Conservation (phyloP, 92 coral and sea anemone species). For the Meandrina meandrites region DNA sequence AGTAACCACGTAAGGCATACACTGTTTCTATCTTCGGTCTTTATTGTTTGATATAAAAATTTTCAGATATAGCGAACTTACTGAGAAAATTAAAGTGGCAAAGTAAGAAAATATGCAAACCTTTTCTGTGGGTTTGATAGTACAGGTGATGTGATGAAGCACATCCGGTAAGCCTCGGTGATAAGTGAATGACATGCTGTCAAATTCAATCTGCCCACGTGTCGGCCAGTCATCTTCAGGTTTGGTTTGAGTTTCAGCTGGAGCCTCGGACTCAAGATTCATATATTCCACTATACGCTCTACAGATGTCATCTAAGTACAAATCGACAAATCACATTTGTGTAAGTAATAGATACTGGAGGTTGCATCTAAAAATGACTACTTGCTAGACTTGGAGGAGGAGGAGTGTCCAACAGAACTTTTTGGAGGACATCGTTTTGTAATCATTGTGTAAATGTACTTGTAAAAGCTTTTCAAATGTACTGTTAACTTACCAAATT, state of each 20-base stretch:
- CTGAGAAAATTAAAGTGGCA: not conserved
- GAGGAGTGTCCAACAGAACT: too few relatives aligned
- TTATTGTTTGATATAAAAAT: too few relatives aligned
- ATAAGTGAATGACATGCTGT: conserved; percentile 81
- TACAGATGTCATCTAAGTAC: conserved; percentile 89
- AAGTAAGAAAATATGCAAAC: conserved; percentile 26
- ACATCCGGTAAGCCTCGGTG: conserved; percentile 80
- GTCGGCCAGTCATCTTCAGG: conserved; percentile 85
- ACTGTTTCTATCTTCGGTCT: too few relatives aligned
- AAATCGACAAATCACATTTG: not conserved
- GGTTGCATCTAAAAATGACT: not conserved
- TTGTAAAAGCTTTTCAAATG: too few relatives aligned
- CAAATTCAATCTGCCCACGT: conserved; percentile 74
- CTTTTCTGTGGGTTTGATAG: conserved; percentile 81
- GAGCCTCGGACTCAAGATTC: conserved; percentile 78
- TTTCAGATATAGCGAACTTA: not conserved
- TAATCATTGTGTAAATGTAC: too few relatives aligned
- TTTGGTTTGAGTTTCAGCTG: conserved; percentile 70
- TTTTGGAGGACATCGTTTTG: too few relatives aligned
- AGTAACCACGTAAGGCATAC: too few relatives aligned
- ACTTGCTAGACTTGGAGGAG: not conserved
- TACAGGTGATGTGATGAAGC: conserved; percentile 76
- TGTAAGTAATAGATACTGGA: not conserved
- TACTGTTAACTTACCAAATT: conserved; percentile 50
- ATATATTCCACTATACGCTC: conserved; percentile 87